Base-by-base conservation (phyloP, 2,888 invertebrate species). In the Hymenopus coronatus region DNA sequence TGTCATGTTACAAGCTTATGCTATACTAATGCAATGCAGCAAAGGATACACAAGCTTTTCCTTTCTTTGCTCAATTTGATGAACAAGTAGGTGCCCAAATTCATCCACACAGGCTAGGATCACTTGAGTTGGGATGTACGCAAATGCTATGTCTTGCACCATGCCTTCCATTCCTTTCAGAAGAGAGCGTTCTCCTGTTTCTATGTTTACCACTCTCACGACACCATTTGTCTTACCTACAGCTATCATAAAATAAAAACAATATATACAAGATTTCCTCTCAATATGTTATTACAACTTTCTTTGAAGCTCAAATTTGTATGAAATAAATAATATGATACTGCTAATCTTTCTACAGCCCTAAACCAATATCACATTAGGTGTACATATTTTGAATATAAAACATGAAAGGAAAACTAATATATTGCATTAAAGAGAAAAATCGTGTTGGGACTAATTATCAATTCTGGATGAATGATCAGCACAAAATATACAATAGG, bases 61-160 rank as follows among this genome's bases (percentile, higher is more conserved):
- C 90, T 94, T 94, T 89, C 94, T 94, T 89, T 94, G 94, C 92
- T 96, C 96, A 91, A 98, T 96, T 91, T 96, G 95, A 92, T 97
- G 96, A 88, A 99, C 96, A 93, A 97, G 97, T 90, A 99, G 94
- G 92, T 96, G 96, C 84, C 98, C 98, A 91, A 95, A 95, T 91
- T 97, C 97, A 93, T 99, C 99, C 88, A 98, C 97, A 91, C 97
- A 97, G 0, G 97, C 99, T 83, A 99, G 93, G 90, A 98, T 95
- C 83, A 97, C 96, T 91, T 97, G 96, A 89, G 95, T 95, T 90
- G 95, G 95, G 85, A 97, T 96, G 92, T 97, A 96, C 6, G 98
- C 98, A 94, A 99, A 99, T 1, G 98, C 96, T 87, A 99, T 93
- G 93, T 99, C 99, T 93, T 97, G 96, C n/a, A 99, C 97, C 93